Evolutionary conservation across 2,113 vertebrate species (phyloP).

Genomic region (Podarcis raffonei): DNA sequence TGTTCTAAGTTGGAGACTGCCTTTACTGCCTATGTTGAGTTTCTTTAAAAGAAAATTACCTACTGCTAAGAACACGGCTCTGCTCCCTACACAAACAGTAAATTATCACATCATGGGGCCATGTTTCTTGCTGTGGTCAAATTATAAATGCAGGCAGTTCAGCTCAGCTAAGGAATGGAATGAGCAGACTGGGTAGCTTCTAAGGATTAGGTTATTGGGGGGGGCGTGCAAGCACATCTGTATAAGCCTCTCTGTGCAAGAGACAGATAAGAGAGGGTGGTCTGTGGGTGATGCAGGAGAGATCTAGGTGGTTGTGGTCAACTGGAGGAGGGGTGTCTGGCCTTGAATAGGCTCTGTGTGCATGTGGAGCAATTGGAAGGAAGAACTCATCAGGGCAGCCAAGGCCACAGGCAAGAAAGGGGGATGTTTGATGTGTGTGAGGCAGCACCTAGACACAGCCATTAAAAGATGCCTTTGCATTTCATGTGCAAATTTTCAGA

Average conservation of each 20-base stretch:
- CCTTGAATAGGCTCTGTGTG: background rate
- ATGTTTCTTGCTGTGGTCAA: background rate
- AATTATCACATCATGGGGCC: background rate
- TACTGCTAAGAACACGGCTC: background rate
- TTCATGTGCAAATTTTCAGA: background rate
- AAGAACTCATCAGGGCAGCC: background rate
- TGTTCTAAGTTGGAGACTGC: background rate
- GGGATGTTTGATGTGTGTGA: background rate
- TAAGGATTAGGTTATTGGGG: background rate
- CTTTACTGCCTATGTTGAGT: background rate
- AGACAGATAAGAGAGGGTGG: no score
- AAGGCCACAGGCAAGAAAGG: background rate
- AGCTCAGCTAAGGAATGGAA: background rate
- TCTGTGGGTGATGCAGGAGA: background rate
- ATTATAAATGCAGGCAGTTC: background rate
- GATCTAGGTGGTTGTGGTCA: background rate
- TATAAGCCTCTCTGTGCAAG: background rate
- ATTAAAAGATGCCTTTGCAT: background rate
- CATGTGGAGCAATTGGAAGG: background rate
- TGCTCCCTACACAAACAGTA: background rate
- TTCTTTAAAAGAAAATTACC: background rate
- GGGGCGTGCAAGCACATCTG: background rate
- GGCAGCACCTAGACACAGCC: background rate
- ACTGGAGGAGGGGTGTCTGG: background rate
- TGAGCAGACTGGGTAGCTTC: background rate